Percentiles rank a stretch among this genome's conserved stretches.
These are phyloP conservation scores for Panagrolaimus sp. DNA, from an alignment of 1,140 invertebrate species.

Conservation along the genomic window DNA sequence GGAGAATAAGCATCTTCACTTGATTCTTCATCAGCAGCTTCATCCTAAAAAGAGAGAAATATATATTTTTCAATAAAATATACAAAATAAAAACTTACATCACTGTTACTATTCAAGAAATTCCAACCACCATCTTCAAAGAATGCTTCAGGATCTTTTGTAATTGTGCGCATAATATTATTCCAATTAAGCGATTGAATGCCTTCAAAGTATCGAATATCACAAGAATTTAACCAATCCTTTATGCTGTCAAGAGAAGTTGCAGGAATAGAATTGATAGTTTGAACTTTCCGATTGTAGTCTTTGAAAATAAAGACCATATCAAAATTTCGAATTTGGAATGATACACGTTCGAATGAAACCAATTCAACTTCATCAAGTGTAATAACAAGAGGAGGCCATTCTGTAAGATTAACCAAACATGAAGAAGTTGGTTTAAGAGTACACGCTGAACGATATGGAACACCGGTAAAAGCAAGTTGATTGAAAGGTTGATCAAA, in stretches of 20 bases:
- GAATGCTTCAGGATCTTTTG: slow-evolving; percentile 94
- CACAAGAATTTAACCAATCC: slow-evolving; percentile 93
- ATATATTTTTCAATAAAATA: no score
- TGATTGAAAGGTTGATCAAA: slow-evolving; percentile 98
- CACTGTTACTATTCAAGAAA: slow-evolving; percentile 89
- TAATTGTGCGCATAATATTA: slow-evolving; percentile 99
- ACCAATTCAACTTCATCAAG: slow-evolving; percentile 94
- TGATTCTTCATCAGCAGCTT: slow-evolving; percentile 55
- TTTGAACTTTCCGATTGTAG: slow-evolving; percentile 83
- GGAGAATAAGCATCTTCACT: slow-evolving; percentile 36
- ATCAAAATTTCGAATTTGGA: slow-evolving; percentile 97
- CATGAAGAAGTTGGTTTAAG: slow-evolving; percentile 93
- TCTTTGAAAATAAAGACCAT: slow-evolving; percentile 99
- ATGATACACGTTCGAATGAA: slow-evolving; percentile 96
- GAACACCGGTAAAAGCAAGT: slow-evolving; percentile 93
- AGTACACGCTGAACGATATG: slow-evolving; percentile 87
- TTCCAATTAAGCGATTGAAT: slow-evolving; percentile 97
- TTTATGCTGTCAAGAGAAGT: slow-evolving; percentile 97
- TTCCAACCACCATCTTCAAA: slow-evolving; percentile 97
- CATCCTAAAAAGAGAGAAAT: slow-evolving; percentile 44
- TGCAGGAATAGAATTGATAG: slow-evolving; percentile 97
- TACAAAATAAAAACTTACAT: slow-evolving; percentile 32
- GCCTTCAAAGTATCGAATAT: slow-evolving; percentile 94
- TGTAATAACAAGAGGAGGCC: slow-evolving; percentile 97
- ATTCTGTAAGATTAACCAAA: slow-evolving; percentile 92